Evolutionary conservation across 2,113 vertebrate species (phyloP).

Genomic region (Paradisaea rubra): DNA sequence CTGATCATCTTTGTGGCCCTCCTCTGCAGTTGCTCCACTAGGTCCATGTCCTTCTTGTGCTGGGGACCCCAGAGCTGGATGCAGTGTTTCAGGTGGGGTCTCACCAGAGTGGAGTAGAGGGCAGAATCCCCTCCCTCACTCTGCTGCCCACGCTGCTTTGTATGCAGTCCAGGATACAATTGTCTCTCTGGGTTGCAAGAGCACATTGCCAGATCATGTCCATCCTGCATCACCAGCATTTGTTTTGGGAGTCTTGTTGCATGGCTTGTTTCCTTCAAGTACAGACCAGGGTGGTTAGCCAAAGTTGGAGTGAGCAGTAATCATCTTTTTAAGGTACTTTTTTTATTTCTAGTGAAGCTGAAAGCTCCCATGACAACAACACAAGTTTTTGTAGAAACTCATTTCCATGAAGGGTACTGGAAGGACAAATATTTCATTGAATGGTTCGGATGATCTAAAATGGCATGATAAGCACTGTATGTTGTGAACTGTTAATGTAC

Average conservation of each 20-base stretch:
- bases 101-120: neutral
- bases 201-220: neutral
- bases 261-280: neutral
- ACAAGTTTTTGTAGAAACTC: neutral
- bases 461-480: neutral
- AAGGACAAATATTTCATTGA: neutral
- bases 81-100: neutral
- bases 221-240: neutral
- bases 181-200: neutral
- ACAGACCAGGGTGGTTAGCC: neutral
- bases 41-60: neutral
- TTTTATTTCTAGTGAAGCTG: neutral
- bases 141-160: neutral
- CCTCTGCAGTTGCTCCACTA: neutral
- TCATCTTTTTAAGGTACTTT: neutral
- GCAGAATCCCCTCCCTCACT: neutral
- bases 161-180: neutral
- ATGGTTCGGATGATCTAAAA: neutral
- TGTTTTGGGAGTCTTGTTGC: neutral
- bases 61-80: neutral
- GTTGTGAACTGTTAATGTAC: neutral
- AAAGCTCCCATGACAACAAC: neutral
- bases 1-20: accelerated
- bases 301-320: neutral
- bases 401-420: neutral